Conservation (phyloP, 1,140 invertebrate species). For the Drosophila dunni region DNA sequence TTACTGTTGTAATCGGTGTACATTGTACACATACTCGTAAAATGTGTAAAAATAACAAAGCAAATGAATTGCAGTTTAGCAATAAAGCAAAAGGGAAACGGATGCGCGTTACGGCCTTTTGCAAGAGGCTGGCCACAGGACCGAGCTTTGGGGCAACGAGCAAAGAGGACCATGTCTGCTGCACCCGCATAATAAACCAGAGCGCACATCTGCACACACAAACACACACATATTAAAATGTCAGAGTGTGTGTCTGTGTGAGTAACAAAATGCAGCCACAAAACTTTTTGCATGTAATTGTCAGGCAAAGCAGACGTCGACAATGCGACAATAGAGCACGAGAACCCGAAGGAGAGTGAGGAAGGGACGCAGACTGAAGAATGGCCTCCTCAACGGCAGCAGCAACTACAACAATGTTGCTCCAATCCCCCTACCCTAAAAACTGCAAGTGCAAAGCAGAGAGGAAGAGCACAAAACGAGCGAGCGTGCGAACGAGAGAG, state of each 20-base stretch:
- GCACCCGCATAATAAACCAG: constrained; percentile 76
- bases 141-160: constrained; percentile 12
- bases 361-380: constrained; percentile 1
- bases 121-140: constrained; percentile 38
- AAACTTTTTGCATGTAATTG: constrained; percentile 41
- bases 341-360: background rate
- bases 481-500: background rate
- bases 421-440: constrained; percentile 8
- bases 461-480: background rate
- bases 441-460: constrained; percentile 41
- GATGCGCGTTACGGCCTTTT: constrained; percentile 57
- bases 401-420: constrained; percentile 34
- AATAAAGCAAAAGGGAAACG: constrained; percentile 64
- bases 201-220: constrained; percentile 26
- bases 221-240: constrained; percentile 7
- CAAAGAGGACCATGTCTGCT: constrained; percentile 16
- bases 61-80: constrained; percentile 69
- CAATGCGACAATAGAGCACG: constrained; percentile 21
- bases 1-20: constrained; percentile 39
- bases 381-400: constrained; percentile 24
- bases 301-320: constrained; percentile 24
- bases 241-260: constrained; percentile 1
- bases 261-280: constrained; percentile 20
- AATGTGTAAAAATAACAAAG: constrained; percentile 81
- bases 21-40: constrained; percentile 57